A percentile compares a stretch with the other conserved stretches of the same genome.
phyloP scores from a whole-genome alignment of 2,888 invertebrate genomes.

The Drosophila kanekoi region DNA sequence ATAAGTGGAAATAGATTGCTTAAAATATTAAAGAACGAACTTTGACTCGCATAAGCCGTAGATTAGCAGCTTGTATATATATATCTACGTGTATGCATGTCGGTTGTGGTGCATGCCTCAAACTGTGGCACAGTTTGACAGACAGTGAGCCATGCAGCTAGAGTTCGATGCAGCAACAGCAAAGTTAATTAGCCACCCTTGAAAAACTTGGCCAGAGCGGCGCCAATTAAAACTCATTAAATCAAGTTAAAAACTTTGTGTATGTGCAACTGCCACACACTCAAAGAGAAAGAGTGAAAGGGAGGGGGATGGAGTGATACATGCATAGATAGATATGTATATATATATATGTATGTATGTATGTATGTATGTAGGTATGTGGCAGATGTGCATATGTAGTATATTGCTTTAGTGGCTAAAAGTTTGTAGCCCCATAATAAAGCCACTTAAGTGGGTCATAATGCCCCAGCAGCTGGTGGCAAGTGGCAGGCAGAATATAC shows the following conservation, averaged over 20 bases:
- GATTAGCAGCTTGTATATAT: no score
- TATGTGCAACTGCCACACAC: no score
- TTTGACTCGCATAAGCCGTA: no score
- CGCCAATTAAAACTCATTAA: constrained; percentile 79
- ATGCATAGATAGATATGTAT: constrained; percentile 16
- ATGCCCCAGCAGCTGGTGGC: constrained; percentile 54
- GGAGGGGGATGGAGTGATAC: no score
- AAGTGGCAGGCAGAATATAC: constrained; percentile 12
- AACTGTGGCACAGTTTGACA: constrained; percentile 47
- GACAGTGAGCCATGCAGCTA: constrained; percentile 18
- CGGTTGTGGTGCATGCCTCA: constrained; percentile 5
- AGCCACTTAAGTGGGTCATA: constrained; percentile 83
- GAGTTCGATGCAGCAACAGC: constrained; percentile 14
- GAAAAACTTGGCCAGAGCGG: constrained; percentile 56
- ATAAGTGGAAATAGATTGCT: no score
- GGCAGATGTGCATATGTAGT: constrained; percentile 27
- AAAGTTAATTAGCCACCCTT: constrained; percentile 43
- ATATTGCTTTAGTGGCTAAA: constrained; percentile 38
- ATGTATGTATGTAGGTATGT: constrained; percentile 1
- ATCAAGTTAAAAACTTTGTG: constrained; percentile 77
- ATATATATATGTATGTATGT: background rate
- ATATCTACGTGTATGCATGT: background rate
- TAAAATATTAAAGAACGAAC: no score
- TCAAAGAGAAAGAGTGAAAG: no score
- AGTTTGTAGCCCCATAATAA: constrained; percentile 81